phyloP scores from a whole-genome alignment of 2,888 invertebrate species.

The Drosophila multiciliata region DNA sequence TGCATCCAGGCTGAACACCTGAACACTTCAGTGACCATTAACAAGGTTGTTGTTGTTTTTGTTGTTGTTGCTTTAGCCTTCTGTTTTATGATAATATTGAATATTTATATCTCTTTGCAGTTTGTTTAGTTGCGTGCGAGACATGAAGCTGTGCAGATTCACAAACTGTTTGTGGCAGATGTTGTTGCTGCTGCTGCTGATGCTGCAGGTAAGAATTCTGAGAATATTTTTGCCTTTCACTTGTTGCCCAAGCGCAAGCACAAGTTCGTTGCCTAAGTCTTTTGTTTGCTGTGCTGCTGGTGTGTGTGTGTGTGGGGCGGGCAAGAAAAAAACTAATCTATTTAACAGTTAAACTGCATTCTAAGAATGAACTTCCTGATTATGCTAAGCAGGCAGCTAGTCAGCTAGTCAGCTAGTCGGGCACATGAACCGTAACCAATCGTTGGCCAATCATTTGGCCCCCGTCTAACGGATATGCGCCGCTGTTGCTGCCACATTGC shows the following conservation, averaged over 20 bases:
- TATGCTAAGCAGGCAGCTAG: conserved; percentile 51
- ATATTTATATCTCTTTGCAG: conserved; percentile 57
- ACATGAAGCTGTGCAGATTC: conserved; percentile 61
- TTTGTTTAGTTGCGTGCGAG: conserved; percentile 55
- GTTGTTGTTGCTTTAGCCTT: conserved; percentile 29
- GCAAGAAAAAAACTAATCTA: conserved; percentile 69
- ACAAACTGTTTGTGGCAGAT: conserved; percentile 20
- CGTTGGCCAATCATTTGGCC: conserved; percentile 77
- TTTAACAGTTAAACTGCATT: conserved; percentile 72
- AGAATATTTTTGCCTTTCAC: conserved; percentile 62
- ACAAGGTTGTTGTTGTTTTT: conserved; percentile 55
- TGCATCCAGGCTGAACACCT: conserved; percentile 54
- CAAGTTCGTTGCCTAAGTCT: conserved; percentile 65
- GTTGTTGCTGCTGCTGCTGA: conserved; percentile 30
- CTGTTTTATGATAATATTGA: conserved; percentile 47
- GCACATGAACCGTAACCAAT: conserved; percentile 83
- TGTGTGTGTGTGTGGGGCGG: conserved; percentile 3
- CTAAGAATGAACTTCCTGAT: conserved; percentile 72
- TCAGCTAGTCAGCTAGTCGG: conserved; percentile 9
- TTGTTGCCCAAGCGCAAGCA: conserved; percentile 43
- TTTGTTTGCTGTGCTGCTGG: conserved; percentile 34
- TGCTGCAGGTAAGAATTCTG: conserved; percentile 47
- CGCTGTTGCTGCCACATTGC: conserved; percentile 70
- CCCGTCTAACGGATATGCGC: conserved; percentile 77
- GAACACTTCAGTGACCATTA: conserved; percentile 74